phyloP scores from a whole-genome alignment of 2,113 vertebrate genomes.

The Rhinolophus ferrumequinum region DNA sequence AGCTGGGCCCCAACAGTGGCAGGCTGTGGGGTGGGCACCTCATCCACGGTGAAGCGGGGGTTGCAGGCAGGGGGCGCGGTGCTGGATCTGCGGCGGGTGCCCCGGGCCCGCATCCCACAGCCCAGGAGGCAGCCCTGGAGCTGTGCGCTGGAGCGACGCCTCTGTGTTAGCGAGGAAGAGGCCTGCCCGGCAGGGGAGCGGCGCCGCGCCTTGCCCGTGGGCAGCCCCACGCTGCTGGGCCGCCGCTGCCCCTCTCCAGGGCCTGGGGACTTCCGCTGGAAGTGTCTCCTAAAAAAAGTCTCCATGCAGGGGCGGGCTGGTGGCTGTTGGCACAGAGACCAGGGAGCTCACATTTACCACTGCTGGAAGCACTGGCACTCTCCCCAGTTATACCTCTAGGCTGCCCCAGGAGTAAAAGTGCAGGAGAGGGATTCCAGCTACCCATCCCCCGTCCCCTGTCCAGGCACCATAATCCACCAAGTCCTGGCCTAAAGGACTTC shows the following conservation, averaged over 20 bases:
- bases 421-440: background rate
- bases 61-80: constrained; percentile 90
- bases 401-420: background rate
- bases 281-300: constrained; percentile 92
- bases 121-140: constrained; percentile 76
- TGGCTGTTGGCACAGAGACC: constrained; percentile 89
- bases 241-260: constrained; percentile 51
- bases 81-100: constrained; percentile 88
- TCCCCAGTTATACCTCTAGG: background rate
- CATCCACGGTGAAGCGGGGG: constrained; percentile 88
- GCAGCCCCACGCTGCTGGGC: constrained; percentile 81
- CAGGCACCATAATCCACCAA: background rate
- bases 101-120: constrained; percentile 44
- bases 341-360: background rate
- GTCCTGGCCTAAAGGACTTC: background rate
- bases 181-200: constrained; percentile 90
- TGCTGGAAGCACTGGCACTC: fast-evolving
- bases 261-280: constrained; percentile 81
- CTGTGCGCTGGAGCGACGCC: constrained; percentile 84
- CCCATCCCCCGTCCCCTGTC: background rate
- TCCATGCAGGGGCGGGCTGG: constrained; percentile 86
- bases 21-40: constrained; percentile 23
- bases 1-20: constrained; percentile 84
- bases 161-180: constrained; percentile 85
- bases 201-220: constrained; percentile 90